Base-by-base conservation (phyloP, 2,113 vertebrate species). In the Semnopithecus entellus region DNA sequence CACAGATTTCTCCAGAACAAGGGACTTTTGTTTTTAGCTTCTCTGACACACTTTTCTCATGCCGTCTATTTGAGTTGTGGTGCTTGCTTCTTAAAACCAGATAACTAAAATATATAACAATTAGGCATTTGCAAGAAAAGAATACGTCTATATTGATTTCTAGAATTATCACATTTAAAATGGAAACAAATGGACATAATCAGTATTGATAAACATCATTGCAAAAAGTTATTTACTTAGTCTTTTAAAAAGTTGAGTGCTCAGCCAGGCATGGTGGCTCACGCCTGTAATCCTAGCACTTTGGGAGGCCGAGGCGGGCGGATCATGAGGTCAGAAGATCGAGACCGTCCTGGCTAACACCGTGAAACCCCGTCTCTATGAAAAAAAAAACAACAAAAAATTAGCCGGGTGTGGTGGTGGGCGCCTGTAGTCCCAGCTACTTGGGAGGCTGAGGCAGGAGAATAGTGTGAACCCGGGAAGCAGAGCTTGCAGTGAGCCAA, bases 1-100 rank as follows among this genome's bases (percentile, higher is more conserved):
- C 40, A 80, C 70, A 48, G 59, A 83, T 70, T 70, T 79, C 88
- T 91, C 75, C 43, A 18, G 40, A 87, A 89, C 91, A 94, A 87
- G 79, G 35, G 80, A 61, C 55, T 86, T 91, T 75, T 87, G 68
- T 75, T 93, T 92, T 43, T 18, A 43, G 23, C 32, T 27, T 38
- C 30, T 64, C 86, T 45, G 64, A 88, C 68, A 93, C 8, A 40
- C 30, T 87, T 96, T 83, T 38, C 57, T 76, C n/a, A 27, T 55
- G 27, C 11, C 48, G 25, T 95, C 4, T 73, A 59, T 73, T 30
- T 79, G 48, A 76, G 64, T n/a, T 59, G n/a, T n/a, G 11, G 17
- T 22, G 55, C 12, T 92, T 52, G 48, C 50, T 92, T 66, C 78
- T 40, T 72, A 57, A 91, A 87, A 83, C 35, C 18, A 61, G 70